Percentiles rank a stretch among this genome's conserved stretches.
Conservation (phyloP, 1,140 invertebrate genomes). For the Aphaenogaster floridana region DNA sequence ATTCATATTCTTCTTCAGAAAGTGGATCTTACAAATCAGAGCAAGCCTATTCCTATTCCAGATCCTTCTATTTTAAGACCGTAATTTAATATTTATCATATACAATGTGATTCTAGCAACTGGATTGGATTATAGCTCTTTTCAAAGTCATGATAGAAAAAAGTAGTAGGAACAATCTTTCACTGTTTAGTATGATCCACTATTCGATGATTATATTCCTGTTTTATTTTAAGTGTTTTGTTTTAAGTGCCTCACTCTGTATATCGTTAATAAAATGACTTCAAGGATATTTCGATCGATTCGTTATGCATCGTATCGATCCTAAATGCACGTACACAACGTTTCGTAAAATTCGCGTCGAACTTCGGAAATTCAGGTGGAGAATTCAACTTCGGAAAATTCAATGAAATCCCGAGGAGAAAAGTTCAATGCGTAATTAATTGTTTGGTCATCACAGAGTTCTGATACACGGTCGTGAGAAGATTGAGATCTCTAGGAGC, state of each 20-base stretch:
- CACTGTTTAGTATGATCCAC: too few relatives aligned
- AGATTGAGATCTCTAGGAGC: slow-evolving; percentile 36
- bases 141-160: too few relatives aligned
- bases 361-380: background rate
- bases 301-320: background rate
- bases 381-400: background rate
- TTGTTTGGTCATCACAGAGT: background rate
- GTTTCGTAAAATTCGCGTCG: background rate
- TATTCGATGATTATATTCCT: too few relatives aligned
- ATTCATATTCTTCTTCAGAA: background rate
- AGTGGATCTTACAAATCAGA: background rate
- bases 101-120: too few relatives aligned
- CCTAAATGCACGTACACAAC: background rate
- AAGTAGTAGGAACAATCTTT: too few relatives aligned
- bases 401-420: background rate
- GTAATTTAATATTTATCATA: background rate
- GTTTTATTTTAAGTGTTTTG: too few relatives aligned
- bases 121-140: too few relatives aligned
- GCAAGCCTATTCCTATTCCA: background rate
- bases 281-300: background rate
- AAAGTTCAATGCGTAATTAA: slow-evolving; percentile 6
- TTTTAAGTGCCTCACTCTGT: background rate
- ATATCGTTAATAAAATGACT: background rate
- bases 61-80: background rate
- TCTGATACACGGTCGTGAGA: background rate